phyloP scores from a whole-genome alignment of 1,140 invertebrate genomes.

The Drosophila willistoni region DNA sequence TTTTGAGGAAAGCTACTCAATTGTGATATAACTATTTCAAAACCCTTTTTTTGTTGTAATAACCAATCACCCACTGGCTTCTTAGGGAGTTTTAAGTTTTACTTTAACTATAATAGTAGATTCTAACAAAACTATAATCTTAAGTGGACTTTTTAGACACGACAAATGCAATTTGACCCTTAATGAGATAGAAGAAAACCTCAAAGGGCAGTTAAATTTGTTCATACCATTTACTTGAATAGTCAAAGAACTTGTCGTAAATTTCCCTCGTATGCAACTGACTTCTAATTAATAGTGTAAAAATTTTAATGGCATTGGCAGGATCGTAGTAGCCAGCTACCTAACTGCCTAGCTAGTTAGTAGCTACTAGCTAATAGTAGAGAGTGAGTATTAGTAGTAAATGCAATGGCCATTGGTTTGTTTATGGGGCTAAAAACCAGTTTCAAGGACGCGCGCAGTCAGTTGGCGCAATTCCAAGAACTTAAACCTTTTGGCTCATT shows the following conservation, averaged over 20 bases:
- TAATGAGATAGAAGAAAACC: not conserved
- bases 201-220: slow-evolving; percentile 9
- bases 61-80: too few relatives aligned
- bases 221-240: too few relatives aligned
- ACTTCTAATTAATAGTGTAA: slow-evolving; percentile 70
- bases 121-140: too few relatives aligned
- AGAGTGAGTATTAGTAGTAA: slow-evolving; percentile 27
- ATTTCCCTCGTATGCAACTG: slow-evolving; percentile 46
- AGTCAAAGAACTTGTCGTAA: slow-evolving; percentile 38
- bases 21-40: too few relatives aligned
- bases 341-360: too few relatives aligned
- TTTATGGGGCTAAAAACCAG: slow-evolving; percentile 69
- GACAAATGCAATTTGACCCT: too few relatives aligned
- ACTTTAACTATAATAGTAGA: too few relatives aligned
- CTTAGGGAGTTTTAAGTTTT: too few relatives aligned
- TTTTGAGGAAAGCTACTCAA: too few relatives aligned
- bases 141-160: too few relatives aligned
- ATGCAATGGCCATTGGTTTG: slow-evolving; percentile 36
- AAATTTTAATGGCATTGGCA: slow-evolving; percentile 51
- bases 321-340: slow-evolving; percentile 3
- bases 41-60: too few relatives aligned
- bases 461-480: slow-evolving; percentile 68
- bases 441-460: slow-evolving; percentile 64
- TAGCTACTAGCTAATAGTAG: too few relatives aligned
- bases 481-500: slow-evolving; percentile 52